phyloP scores from a whole-genome alignment of 2,888 invertebrate species.

The Parnassius apollo region DNA sequence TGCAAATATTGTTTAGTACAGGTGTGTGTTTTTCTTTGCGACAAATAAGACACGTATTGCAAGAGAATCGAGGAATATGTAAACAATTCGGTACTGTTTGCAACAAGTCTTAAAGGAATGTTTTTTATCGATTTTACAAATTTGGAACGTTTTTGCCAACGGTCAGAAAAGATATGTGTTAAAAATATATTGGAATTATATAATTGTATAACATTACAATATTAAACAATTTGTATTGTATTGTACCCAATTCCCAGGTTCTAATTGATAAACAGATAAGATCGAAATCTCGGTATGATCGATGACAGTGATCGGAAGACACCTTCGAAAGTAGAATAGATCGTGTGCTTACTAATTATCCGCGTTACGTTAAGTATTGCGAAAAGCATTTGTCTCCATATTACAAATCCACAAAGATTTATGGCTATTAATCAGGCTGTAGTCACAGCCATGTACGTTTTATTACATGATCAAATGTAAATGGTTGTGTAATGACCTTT shows the following conservation, averaged over 20 bases:
- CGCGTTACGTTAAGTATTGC: slow-evolving; percentile 65
- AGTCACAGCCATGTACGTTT: slow-evolving; percentile 53
- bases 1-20: slow-evolving; percentile 44
- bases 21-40: slow-evolving; percentile 25
- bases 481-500: slow-evolving; percentile 56
- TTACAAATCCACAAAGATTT: slow-evolving; percentile 67
- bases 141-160: neutral
- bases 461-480: slow-evolving; percentile 60
- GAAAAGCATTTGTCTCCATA: slow-evolving; percentile 65
- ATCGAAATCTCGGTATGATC: slow-evolving; percentile 66
- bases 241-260: slow-evolving; percentile 34
- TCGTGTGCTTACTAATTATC: slow-evolving; percentile 76
- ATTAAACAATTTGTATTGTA: slow-evolving; percentile 30
- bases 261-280: slow-evolving; percentile 51
- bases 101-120: slow-evolving; percentile 10
- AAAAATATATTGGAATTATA: neutral
- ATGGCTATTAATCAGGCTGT: slow-evolving; percentile 60
- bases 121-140: neutral
- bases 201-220: neutral
- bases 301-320: slow-evolving; percentile 65
- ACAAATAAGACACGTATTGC: slow-evolving; percentile 19
- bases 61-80: slow-evolving; percentile 16
- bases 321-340: slow-evolving; percentile 67
- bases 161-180: neutral
- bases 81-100: slow-evolving; percentile 12